Base-by-base conservation (phyloP, 2,888 invertebrate genomes). In the Pecten maximus region DNA sequence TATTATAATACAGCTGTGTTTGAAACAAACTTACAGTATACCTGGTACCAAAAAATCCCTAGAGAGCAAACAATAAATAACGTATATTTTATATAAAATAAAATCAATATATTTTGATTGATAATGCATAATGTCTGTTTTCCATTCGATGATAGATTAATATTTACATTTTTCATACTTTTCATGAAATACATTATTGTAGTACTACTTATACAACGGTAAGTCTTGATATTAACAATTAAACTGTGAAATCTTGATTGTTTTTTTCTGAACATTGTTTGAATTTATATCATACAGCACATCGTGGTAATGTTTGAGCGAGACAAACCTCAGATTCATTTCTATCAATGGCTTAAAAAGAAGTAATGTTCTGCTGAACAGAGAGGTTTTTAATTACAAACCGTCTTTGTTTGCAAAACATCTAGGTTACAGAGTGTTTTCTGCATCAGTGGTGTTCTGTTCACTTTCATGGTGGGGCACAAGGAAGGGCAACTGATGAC, bases 381-480 rank as follows among this genome's bases (percentile, higher is more conserved):
- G 74, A 74, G 74, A 74, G 35, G 74, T 28, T 74, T 74, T 74
- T 74, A 74, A 74, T 74, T 74, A 74, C 74, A 74, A 74, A 74
- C 74, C 35, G 28, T 74, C 74, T 74, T 74, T 74, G 74, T 74
- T 74, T 74, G 74, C 74, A 74, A 74, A 74, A 74, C 74, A 74
- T 74, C 74, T 74, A 74, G 74, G 74, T 74, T 74, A 74, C 74
- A 74, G 74, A 35, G 74, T 74, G 74, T 74, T 74, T 74, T 74
- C 74, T 74, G 74, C 74, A 74, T 35, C 74, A 74, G 35, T 74
- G 74, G 74, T 74, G 74, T 10, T 28, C 74, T 74, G 74, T 74
- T 74, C 35, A 28, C 74, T 74, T 74, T 74, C 74, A 74, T 35
- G 74, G 15, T 35, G 74, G 35, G 74, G 74, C 10, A 74, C 74